Base-by-base conservation (phyloP, 1,140 invertebrate species). In the Formica selysi region DNA sequence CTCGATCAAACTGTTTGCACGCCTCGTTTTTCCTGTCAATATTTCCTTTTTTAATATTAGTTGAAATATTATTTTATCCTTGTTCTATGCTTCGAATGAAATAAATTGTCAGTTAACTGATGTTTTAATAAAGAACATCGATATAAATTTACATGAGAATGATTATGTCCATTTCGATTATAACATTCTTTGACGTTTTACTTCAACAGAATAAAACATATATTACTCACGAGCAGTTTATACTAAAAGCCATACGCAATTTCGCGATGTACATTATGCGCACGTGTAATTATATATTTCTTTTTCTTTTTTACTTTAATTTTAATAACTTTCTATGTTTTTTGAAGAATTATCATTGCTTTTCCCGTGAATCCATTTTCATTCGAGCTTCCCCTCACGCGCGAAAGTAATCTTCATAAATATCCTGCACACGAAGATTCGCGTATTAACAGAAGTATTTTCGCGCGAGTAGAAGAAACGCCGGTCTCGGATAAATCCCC, bases 351-450 rank as follows among this genome's bases (percentile, higher is more conserved):
- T 54, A 51, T 79, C 32, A 41, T 36, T 78, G 26, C 11, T 70
- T 41, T 26, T 32, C 13, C 22, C 22, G 26, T 6, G 13, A 11
- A 6, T 71, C 13, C 19, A 6, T 71, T 71, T 54, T 51, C 4
- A 29, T 41, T 44, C 36, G 1, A 41, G 36, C 38, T 29, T 16
- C n/a, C 57, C 19, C 16, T 3, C 32, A 22, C 19, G n/a, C 51
- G 48, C 78, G 7, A 32, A 59, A 36, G 38, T 59, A 81, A 81
- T 81, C 59, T 81, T 81, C 79, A 71, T 81, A 71, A 59, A 84
- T 67, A 84, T 84, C 79, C 61, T 5, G 44, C 80, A 19, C 5
- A 38, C 16, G 22, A n/a, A 67, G n/a, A 22, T 70, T 54, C 38
- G 48, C 3, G 3, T 32, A 81, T 81, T 73, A 73, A 61, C 22